A percentile compares a stretch with the other conserved stretches of the same genome.
Conservation (phyloP, 2,113 vertebrate genomes). For the Eublepharis macularius region DNA sequence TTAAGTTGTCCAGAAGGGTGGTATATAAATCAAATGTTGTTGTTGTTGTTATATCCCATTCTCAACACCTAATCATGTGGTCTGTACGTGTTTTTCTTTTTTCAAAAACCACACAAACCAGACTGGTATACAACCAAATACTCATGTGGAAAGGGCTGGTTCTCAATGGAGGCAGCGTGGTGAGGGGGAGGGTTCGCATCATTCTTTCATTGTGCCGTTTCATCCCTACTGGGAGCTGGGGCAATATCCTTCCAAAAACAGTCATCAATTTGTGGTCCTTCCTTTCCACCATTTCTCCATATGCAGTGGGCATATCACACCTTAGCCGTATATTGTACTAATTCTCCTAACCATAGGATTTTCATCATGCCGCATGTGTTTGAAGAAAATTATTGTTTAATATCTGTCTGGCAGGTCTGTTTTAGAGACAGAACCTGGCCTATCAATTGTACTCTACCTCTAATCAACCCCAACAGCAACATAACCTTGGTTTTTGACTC, state of each 20-base stretch:
- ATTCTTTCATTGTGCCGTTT: too few relatives aligned
- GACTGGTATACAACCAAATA: background rate
- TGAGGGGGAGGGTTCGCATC: background rate
- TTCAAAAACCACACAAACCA: background rate
- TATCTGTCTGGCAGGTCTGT: background rate
- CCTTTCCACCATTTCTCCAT: background rate
- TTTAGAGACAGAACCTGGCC: too few relatives aligned
- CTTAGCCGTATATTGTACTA: background rate
- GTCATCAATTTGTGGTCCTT: background rate
- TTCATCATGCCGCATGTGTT: background rate
- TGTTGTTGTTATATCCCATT: too few relatives aligned
- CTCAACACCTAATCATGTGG: too few relatives aligned
- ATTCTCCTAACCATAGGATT: background rate
- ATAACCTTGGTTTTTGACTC: background rate
- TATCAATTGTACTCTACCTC: background rate
- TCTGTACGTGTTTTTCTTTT: too few relatives aligned
- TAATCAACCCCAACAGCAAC: background rate
- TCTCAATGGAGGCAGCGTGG: background rate
- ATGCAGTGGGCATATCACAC: background rate
- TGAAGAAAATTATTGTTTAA: background rate
- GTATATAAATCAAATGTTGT: too few relatives aligned
- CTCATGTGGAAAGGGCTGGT: too few relatives aligned
- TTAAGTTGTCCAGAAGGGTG: too few relatives aligned
- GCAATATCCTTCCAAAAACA: background rate
- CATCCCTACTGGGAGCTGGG: too few relatives aligned